Base-by-base conservation (phyloP, 2,797 vertebrate species). In the Telmatherina bonti region DNA sequence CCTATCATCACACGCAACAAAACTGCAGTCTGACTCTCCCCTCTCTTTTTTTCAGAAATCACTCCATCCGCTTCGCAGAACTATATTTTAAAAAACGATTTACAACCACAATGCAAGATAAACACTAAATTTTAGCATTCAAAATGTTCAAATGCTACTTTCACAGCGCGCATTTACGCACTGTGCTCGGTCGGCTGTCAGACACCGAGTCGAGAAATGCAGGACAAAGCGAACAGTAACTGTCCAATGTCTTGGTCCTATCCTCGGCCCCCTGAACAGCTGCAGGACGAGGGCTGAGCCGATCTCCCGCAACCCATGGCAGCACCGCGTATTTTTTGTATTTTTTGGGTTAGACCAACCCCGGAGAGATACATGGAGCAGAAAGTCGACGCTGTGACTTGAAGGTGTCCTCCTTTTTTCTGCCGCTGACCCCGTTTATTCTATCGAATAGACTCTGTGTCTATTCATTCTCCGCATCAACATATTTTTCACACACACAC, bases 1-100 rank as follows among this genome's bases (percentile, higher is more conserved):
- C 97, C 97, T 97, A 97, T 89, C 93, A 94, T 94, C 91, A 93
- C 91, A 92, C 90, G 84, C 80, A 79, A 78, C 85, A 76, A 70
- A 85, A 54, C 90, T 84, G 89, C 88, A 72, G 68, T 82, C 88
- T 61, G 57, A 81, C 84, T 81, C 81, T 74, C 65, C 43, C 76
- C 26, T 54, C 56, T 59, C 36, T 81, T 56, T 69, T n/a, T 64
- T 84, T 58, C 81, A 71, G 87, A 67, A 75, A 68, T 93, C 92
- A 94, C 88, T 94, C 91, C 93, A 93, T 94, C 81, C 87, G 85
- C 74, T 76, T 74, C 63, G 79, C 57, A 76, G 64, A 56, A 63
- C 59, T 72, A 29, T 36, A 27, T 51, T n/a, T n/a, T n/a, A n/a
- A 35, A 67, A 76, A 83, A 69, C 52, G 74, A 78, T 73, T 69